Percentiles rank a stretch among this genome's conserved stretches.
These are phyloP conservation scores for Agriopis aurantiaria DNA, from an alignment of 2,888 invertebrate genomes.

Conservation along the genomic window DNA sequence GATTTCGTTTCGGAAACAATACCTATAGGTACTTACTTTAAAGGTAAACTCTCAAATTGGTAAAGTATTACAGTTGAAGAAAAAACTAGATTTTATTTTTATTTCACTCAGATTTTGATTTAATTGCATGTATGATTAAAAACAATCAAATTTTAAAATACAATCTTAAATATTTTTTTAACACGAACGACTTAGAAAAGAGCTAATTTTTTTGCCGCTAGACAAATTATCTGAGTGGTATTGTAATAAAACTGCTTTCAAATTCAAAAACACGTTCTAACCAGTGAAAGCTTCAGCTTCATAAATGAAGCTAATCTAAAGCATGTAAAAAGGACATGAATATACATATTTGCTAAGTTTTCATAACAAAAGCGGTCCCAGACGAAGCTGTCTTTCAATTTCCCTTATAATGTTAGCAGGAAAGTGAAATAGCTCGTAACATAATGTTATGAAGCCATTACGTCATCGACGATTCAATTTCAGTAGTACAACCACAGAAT, in stretches of 20 bases:
- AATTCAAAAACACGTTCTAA: too few relatives aligned
- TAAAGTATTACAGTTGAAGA: not conserved
- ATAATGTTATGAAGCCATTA: constrained; percentile 46
- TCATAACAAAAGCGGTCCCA: constrained; percentile 6
- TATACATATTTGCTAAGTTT: not conserved
- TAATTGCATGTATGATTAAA: too few relatives aligned
- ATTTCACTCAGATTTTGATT: too few relatives aligned
- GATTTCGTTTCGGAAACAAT: constrained; percentile 28
- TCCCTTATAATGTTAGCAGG: constrained; percentile 24
- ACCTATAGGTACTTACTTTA: constrained; percentile 3
- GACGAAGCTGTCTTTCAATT: constrained; percentile 30
- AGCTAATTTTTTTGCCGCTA: too few relatives aligned
- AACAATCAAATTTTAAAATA: too few relatives aligned
- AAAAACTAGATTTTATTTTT: not conserved
- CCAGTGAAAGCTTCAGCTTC: too few relatives aligned
- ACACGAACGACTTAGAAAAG: too few relatives aligned
- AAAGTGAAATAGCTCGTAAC: constrained; percentile 39
- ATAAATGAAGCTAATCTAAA: too few relatives aligned
- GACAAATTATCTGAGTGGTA: too few relatives aligned
- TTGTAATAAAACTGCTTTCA: too few relatives aligned
- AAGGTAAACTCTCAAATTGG: constrained; percentile 9
- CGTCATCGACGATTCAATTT: constrained; percentile 45
- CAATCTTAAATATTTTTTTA: too few relatives aligned
- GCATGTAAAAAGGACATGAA: too few relatives aligned
- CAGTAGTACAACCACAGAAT: not conserved